Conservation (phyloP, 1,140 invertebrate species). For the Sitophilus oryzae region DNA sequence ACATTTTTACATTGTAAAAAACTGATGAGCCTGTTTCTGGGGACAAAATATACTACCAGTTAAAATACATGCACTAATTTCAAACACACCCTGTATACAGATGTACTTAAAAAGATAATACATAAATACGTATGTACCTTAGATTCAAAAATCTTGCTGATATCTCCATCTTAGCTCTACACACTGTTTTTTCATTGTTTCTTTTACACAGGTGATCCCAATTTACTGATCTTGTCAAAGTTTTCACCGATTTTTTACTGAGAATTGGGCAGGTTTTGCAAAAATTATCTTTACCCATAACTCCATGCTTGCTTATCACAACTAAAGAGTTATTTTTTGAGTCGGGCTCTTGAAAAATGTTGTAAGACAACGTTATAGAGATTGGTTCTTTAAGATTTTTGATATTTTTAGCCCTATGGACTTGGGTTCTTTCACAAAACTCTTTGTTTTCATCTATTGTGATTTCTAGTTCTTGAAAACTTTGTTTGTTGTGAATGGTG, state of each 20-base stretch:
- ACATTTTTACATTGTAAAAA: too few relatives aligned
- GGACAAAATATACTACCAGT: too few relatives aligned
- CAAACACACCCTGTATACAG: too few relatives aligned
- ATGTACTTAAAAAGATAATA: too few relatives aligned
- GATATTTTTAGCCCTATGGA: constrained; percentile 2
- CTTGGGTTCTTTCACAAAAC: constrained; percentile 8
- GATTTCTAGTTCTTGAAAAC: not conserved
- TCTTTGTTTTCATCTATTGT: not conserved
- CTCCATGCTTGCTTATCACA: not conserved
- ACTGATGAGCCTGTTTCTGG: too few relatives aligned
- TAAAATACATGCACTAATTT: too few relatives aligned
- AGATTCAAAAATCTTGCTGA: constrained; percentile 18
- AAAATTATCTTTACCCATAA: constrained; percentile 8
- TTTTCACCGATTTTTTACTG: constrained; percentile 21
- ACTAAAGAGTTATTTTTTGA: constrained; percentile 1
- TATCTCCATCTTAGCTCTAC: constrained; percentile 37
- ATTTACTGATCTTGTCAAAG: constrained; percentile 28
- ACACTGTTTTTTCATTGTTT: constrained; percentile 32
- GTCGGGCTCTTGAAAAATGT: constrained; percentile 1
- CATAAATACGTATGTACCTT: too few relatives aligned
- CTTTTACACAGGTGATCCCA: constrained; percentile 43
- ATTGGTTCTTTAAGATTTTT: constrained; percentile 14
- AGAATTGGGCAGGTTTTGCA: constrained; percentile 17
- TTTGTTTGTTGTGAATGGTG: constrained; percentile 12
- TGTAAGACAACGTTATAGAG: constrained; percentile 9